These are phyloP conservation scores for Phyllotreta cruciferae DNA, from an alignment of 2,888 invertebrate genomes.

Conservation along the genomic window DNA sequence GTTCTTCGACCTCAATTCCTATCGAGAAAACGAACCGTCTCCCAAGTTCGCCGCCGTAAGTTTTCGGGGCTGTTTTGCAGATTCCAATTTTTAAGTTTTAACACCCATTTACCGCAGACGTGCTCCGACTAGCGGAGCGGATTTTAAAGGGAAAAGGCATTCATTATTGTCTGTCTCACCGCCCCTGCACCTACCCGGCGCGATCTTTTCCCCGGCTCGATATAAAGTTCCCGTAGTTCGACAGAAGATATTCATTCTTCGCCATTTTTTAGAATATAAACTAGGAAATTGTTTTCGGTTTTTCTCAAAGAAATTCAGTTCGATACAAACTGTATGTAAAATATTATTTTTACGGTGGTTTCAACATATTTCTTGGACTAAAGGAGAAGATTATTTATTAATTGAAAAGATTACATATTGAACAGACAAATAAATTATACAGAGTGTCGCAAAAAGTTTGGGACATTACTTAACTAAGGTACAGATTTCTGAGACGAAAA, in stretches of 20 bases:
- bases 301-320: too few species aligned
- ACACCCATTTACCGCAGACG: conserved; percentile 28
- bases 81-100: conserved; percentile 27
- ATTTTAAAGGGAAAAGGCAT: conserved; percentile 9
- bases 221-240: too few species aligned
- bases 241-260: background rate
- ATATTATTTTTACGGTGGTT: too few species aligned
- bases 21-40: conserved; percentile 23
- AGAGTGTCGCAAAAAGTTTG: too few species aligned
- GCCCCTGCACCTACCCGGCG: background rate
- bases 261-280: background rate
- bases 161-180: conserved; percentile 9
- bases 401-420: too few species aligned
- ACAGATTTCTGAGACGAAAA: too few species aligned
- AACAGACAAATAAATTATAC: too few species aligned
- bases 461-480: too few species aligned
- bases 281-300: background rate
- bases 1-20: conserved; percentile 19
- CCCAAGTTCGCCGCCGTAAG: conserved; percentile 19
- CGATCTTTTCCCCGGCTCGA: background rate
- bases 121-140: conserved; percentile 11
- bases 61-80: conserved; percentile 22
- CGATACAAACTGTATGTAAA: too few species aligned
- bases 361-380: too few species aligned
- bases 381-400: too few species aligned